Percentiles rank a stretch among this genome's conserved stretches.
phyloP scores from a whole-genome alignment of 2,888 invertebrate species.

The Meandrusa payeni region DNA sequence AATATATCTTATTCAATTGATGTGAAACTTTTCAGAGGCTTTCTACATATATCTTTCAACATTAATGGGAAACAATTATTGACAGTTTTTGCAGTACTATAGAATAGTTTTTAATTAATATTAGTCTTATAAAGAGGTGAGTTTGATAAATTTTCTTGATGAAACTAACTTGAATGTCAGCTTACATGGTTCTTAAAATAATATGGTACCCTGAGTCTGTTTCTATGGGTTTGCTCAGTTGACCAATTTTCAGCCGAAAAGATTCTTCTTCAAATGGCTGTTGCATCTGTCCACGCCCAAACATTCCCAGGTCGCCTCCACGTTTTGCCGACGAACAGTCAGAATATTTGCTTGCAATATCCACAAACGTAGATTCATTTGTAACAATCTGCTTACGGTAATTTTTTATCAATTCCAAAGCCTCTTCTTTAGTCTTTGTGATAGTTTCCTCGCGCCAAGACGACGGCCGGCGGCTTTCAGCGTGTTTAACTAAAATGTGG shows the following conservation, averaged over 20 bases:
- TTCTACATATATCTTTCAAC: too few species aligned
- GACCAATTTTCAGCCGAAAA: conserved; percentile 95
- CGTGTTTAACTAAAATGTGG: conserved; percentile 97
- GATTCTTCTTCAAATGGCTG: conserved; percentile 98
- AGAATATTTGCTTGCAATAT: conserved; percentile 94
- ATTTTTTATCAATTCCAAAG: conserved; percentile 90
- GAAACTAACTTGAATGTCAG: too few species aligned
- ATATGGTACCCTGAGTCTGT: conserved; percentile 99
- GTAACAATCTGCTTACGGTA: conserved; percentile 91
- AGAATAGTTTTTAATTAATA: too few species aligned
- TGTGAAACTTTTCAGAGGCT: too few species aligned
- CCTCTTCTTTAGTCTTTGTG: conserved; percentile 94
- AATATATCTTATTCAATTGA: too few species aligned
- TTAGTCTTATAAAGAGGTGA: too few species aligned
- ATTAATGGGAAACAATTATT: too few species aligned
- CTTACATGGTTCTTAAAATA: conserved; percentile 94
- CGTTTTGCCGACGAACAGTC: conserved; percentile 98
- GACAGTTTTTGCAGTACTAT: too few species aligned
- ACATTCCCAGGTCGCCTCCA: conserved; percentile 97
- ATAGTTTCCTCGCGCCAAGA: conserved; percentile 98
- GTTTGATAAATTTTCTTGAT: too few species aligned
- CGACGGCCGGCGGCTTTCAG: conserved; percentile 94
- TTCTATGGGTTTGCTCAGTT: conserved; percentile 94
- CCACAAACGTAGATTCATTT: conserved; percentile 90
- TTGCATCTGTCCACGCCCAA: conserved; percentile 97